Evolutionary conservation across 2,113 vertebrate genomes (phyloP), one percentile per base, ranked within the genome.

Genomic region (Hypanus sabinus): DNA sequence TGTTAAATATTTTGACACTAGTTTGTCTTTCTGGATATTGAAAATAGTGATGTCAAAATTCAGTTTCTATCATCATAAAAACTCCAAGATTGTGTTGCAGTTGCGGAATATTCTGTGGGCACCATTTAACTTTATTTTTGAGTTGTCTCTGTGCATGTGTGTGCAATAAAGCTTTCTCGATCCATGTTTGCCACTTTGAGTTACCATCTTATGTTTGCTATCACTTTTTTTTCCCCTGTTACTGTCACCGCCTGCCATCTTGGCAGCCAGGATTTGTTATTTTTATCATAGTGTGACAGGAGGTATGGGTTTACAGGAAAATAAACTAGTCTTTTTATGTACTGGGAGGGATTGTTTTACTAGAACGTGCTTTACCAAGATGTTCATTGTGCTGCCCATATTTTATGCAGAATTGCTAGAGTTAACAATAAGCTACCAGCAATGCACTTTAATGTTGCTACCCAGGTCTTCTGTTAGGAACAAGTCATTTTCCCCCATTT

Each of bases 321-420:
- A 73, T 75, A 93, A 90, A 90, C 85, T 90, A 90, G 85, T 93
- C 91, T 73, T 93, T 93, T 93, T 30, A 73, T 93, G 91, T 93
- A 65, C n/a, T 20, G 60, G 30, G 85, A 65, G 85, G 60, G 2
- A 73, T 70, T 93, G 33, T 93, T 93, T 93, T 55, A 93, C 68
- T 93, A 24, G n/a, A 93, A 92, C 12, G 71, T 71, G 65, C 38
- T 92, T 91, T 92, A 73, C 91, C 38, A 30, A 55, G 68, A 93
- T 93, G 70, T 55, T 73, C 91, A 93, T 36, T 46, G 1, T 93
- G 85, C 30, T 65, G 85, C 57, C 18, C 57, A 65, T 62, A 33
- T 90, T 33, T 90, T 90, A 33, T 77, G 16, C 11, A 79, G 76
- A 79, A 36, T 79, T 79, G 76, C 85, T 8, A 30, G 16, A 62